Conservation (phyloP, 2,888 invertebrate genomes). For the Dyspetes luteomarginatus region DNA sequence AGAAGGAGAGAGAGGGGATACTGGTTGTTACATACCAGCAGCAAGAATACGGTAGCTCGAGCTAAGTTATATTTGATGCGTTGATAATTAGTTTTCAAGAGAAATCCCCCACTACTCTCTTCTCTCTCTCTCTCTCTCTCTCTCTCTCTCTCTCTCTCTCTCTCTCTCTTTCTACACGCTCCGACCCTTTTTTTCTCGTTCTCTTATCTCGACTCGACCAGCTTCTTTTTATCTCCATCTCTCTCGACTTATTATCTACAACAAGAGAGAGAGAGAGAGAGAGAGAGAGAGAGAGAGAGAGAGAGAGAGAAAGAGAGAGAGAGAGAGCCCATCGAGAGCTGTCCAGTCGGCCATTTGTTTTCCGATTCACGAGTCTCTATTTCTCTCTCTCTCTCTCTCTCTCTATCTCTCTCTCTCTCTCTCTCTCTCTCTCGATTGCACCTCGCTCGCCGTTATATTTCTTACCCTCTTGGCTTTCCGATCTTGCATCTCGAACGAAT, state of each 20-base stretch:
- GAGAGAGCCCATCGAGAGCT: slow-evolving; percentile 63
- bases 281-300: neutral
- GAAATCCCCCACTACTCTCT: slow-evolving; percentile 64
- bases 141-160: slow-evolving; percentile 14
- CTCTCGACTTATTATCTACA: slow-evolving; percentile 10
- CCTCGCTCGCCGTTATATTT: slow-evolving; percentile 54
- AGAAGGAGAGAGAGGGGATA: slow-evolving; percentile 51
- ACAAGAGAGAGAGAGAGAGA: neutral
- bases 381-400: no score
- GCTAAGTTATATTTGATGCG: slow-evolving; percentile 82
- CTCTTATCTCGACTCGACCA: slow-evolving; percentile 27
- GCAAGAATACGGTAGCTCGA: slow-evolving; percentile 80
- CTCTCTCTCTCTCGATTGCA: no score
- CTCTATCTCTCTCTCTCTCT: no score
- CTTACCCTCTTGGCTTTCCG: slow-evolving; percentile 15
- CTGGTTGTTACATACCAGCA: slow-evolving; percentile 32
- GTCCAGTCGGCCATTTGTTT: slow-evolving; percentile 78
- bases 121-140: slow-evolving; percentile 42
- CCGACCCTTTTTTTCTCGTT: slow-evolving; percentile 18
- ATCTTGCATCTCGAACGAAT: slow-evolving; percentile 25
- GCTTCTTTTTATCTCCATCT: slow-evolving; percentile 30
- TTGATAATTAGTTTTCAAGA: slow-evolving; percentile 81
- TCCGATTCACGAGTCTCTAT: no score
- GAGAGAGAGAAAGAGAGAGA: neutral
- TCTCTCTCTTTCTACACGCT: slow-evolving; percentile 4